Conservation (phyloP, 2,797 vertebrate genomes). For the Argya squamiceps region DNA sequence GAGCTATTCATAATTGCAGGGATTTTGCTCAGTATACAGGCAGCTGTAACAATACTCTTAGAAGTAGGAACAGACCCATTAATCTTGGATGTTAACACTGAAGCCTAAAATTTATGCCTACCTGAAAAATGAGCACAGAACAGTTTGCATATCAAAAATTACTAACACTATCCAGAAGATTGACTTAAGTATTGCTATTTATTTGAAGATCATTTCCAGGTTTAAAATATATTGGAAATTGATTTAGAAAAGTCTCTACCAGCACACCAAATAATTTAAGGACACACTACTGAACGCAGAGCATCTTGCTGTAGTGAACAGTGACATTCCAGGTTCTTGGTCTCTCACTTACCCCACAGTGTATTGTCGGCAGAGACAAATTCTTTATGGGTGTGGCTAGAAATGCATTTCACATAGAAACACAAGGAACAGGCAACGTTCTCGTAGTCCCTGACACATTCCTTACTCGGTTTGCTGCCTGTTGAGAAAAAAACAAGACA, state of each 20-base stretch:
- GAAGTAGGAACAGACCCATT: background rate
- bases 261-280: background rate
- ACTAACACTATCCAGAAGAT: background rate
- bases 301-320: background rate
- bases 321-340: background rate
- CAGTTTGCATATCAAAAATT: background rate
- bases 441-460: background rate
- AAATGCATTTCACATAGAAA: background rate
- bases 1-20: background rate
- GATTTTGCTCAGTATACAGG: background rate
- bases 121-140: background rate
- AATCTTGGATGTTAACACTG: background rate
- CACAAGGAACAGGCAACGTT: background rate
- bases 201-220: background rate
- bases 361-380: background rate
- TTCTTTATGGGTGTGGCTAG: background rate
- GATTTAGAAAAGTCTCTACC: background rate
- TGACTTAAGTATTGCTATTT: background rate
- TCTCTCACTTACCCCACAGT: background rate
- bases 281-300: background rate
- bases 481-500: background rate
- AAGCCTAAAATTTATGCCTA: background rate
- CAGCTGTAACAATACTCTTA: slow-evolving; percentile 40
- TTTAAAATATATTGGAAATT: background rate
- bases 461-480: background rate